Percentiles rank a stretch among this genome's conserved stretches.
These are phyloP conservation scores for Euura saliciscinereae DNA, from an alignment of 1,140 invertebrate species.

Conservation along the genomic window DNA sequence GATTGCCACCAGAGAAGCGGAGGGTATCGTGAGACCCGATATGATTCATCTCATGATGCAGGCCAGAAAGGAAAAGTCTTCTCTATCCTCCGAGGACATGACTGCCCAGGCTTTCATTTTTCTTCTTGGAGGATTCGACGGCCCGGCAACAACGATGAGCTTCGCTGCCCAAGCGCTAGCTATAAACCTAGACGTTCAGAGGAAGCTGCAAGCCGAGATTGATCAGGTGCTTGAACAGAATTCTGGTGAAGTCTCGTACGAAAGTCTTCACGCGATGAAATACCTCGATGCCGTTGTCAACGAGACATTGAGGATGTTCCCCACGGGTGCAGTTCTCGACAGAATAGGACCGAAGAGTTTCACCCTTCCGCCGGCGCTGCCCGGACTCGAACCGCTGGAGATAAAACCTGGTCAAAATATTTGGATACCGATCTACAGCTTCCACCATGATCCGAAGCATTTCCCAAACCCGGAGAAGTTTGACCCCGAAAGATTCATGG, in stretches of 20 bases:
- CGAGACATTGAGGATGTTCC: constrained; percentile 67
- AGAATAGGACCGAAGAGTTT: constrained; percentile 62
- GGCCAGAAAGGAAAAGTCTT: constrained; percentile 48
- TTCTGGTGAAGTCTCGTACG: constrained; percentile 49
- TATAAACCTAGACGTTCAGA: constrained; percentile 62
- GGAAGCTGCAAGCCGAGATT: constrained; percentile 64
- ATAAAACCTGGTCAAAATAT: constrained; percentile 27
- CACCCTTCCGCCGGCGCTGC: constrained; percentile 42
- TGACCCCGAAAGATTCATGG: constrained; percentile 60
- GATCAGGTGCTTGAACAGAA: constrained; percentile 53
- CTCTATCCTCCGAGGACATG: constrained; percentile 60
- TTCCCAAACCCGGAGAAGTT: constrained; percentile 62
- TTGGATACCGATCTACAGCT: constrained; percentile 49
- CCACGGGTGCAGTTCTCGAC: constrained; percentile 58
- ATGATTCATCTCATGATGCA: constrained; percentile 58
- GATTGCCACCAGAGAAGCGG: constrained; percentile 47
- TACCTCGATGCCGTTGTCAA: constrained; percentile 49
- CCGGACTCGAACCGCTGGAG: constrained; percentile 30
- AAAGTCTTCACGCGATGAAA: constrained; percentile 49
- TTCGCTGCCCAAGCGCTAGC: constrained; percentile 64
- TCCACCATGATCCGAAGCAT: constrained; percentile 59
- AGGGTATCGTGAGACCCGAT: constrained; percentile 52
- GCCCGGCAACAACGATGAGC: constrained; percentile 63
- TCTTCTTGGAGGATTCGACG: constrained; percentile 67
- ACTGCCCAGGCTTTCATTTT: constrained; percentile 64